Conservation (phyloP, 2,888 invertebrate genomes). For the Seira sanloemensis region DNA sequence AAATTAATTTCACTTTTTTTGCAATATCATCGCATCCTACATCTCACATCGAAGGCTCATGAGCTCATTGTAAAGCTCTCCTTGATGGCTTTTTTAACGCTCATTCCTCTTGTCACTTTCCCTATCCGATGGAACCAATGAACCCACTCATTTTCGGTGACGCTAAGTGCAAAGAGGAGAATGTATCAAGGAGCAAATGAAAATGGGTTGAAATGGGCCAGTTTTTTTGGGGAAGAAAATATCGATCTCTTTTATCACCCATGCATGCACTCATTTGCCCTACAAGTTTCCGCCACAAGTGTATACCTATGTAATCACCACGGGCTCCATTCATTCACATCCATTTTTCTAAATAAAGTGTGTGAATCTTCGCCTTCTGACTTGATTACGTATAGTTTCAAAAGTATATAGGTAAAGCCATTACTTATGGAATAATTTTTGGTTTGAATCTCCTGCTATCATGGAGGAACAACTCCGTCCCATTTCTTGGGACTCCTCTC, state of each 20-base stretch:
- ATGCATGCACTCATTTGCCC: constrained; percentile 22
- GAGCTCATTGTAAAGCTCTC: constrained; percentile 28
- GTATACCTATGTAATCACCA: not conserved
- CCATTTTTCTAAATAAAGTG: constrained; percentile 3
- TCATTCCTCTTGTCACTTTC: constrained; percentile 53
- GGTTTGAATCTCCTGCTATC: no score
- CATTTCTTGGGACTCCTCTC: constrained; percentile 24
- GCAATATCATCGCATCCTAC: constrained; percentile 33
- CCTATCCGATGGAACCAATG: constrained; percentile 46
- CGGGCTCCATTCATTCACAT: constrained; percentile 9
- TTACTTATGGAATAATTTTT: constrained; percentile 61
- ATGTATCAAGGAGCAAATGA: constrained; percentile 10
- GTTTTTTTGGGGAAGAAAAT: no score
- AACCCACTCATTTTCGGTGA: constrained; percentile 46
- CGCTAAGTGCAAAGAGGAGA: constrained; percentile 42
- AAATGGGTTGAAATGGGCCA: constrained; percentile 49
- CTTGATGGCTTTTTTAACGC: constrained; percentile 20
- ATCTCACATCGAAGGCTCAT: constrained; percentile 28
- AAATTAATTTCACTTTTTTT: constrained; percentile 58
- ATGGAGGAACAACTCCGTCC: no score
- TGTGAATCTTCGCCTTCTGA: not conserved
- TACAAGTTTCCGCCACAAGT: not conserved
- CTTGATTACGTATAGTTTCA: constrained; percentile 19
- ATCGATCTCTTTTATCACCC: constrained; percentile 49
- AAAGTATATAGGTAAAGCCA: constrained; percentile 38